Evolutionary conservation across 2,888 invertebrate species (phyloP), one percentile per base, ranked within the genome.

Genomic region (Dasysyrphus tricinctus): DNA sequence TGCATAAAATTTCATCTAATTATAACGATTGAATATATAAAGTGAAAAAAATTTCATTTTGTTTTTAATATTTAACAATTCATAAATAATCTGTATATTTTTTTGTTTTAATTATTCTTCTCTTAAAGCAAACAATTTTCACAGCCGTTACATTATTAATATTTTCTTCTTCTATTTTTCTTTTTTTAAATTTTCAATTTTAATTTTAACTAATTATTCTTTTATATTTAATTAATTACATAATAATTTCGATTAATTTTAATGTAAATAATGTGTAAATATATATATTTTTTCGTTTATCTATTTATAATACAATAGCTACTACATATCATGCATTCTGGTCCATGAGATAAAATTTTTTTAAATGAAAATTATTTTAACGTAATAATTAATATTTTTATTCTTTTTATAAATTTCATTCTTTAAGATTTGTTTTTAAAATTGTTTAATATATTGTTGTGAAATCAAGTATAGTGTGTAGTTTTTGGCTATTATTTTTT

Each of bases 91-190:
- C 37, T 67, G n/a, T 67, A 16, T 49, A 19, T 65, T 12, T 29
- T 14, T 61, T 19, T 61, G 24, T 51, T 59, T 69, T 57, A 83
- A 49, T 77, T 65, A 29, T 65, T 63, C 74, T 56, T 76, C 44
- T 57, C 77, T 81, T 88, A 88, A 90, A 89, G 90, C 90, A 90
- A 90, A 91, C 89, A 89, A 88, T 89, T 89, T 89, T 91, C 90
- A 91, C 91, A 91, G 90, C 90, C 90, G 89, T 90, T 89, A 90
- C 88, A 89, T 90, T 89, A 87, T 87, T 83, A 83, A 54, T 56
- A 54, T 70, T 39, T 63, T 42, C 24, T 29, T 61, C 42, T 29
- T 61, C 42, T 74, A 7, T n/a, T 44, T 7, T 16, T n/a, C 12
- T 5, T 44, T n/a, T 44, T 44, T 49, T 14, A 14, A 70, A 24